A percentile compares a stretch with the other conserved stretches of the same genome.
phyloP scores from a whole-genome alignment of 2,797 vertebrate species.

The Rhabdophis nuchalis region DNA sequence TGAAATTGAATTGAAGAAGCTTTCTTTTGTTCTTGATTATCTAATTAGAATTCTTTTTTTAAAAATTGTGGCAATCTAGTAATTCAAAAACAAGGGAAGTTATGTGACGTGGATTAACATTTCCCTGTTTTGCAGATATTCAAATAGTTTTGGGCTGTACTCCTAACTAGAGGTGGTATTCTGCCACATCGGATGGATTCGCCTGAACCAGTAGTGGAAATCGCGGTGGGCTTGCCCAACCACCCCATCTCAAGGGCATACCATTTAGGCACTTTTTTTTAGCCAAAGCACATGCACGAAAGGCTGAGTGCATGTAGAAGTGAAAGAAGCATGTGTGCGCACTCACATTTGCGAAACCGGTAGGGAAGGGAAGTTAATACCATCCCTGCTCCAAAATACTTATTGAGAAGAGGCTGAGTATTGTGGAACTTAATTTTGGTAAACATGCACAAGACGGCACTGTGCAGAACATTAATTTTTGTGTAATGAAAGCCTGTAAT shows the following conservation, averaged over 20 bases:
- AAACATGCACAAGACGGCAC: neutral
- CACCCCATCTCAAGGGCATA: too few relatives aligned
- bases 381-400: neutral
- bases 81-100: neutral
- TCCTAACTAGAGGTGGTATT: too few relatives aligned
- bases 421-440: neutral
- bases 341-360: too few relatives aligned
- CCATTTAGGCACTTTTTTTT: too few relatives aligned
- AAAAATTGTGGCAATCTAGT: neutral
- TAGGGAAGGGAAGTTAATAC: too few relatives aligned
- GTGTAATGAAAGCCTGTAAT: neutral
- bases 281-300: too few relatives aligned
- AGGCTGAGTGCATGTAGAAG: too few relatives aligned
- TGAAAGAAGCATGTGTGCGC: too few relatives aligned
- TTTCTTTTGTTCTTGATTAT: neutral
- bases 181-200: too few relatives aligned
- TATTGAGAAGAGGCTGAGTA: neutral
- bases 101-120: neutral
- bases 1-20: too few relatives aligned
- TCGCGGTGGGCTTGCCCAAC: too few relatives aligned
- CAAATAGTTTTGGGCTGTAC: neutral
- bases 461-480: neutral
- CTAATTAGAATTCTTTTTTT: neutral
- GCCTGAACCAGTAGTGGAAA: too few relatives aligned
- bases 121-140: neutral